These are phyloP conservation scores for Fregata magnificens DNA, from an alignment of 2,113 vertebrate species.

Conservation along the genomic window DNA sequence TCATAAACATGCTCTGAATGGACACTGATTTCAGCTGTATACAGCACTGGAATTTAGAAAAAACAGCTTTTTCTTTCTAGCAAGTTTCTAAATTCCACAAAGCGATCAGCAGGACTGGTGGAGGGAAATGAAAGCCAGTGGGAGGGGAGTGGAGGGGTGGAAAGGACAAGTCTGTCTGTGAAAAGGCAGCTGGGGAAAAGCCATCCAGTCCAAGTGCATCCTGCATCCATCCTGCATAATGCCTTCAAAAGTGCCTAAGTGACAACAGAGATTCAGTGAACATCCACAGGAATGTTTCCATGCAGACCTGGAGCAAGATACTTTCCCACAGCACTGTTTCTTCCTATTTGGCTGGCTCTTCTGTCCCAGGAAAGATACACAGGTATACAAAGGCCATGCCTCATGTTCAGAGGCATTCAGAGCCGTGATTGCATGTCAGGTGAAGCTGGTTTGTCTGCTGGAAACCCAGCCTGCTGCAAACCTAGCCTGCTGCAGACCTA, in stretches of 20 bases:
- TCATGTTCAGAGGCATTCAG: not conserved
- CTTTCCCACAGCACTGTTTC: not conserved
- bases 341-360: not conserved
- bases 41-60: not conserved
- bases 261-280: not conserved
- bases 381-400: not conserved
- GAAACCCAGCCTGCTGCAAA: not conserved
- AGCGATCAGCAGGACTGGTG: not conserved
- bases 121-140: not conserved
- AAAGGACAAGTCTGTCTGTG: not conserved
- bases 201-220: not conserved
- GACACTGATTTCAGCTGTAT: conserved; percentile 38
- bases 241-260: not conserved
- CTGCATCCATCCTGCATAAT: not conserved
- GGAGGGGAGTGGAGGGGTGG: not conserved
- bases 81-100: not conserved
- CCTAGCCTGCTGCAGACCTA: not conserved
- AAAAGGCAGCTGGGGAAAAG: not conserved
- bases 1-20: conserved; percentile 37
- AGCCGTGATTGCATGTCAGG: rapidly evolving
- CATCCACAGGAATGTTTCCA: not conserved
- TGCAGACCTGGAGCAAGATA: not conserved
- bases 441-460: not conserved
- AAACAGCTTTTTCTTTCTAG: not conserved
- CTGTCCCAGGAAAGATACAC: not conserved